Base-by-base conservation (phyloP, 1,140 invertebrate species). In the Drosophila athabasca region DNA sequence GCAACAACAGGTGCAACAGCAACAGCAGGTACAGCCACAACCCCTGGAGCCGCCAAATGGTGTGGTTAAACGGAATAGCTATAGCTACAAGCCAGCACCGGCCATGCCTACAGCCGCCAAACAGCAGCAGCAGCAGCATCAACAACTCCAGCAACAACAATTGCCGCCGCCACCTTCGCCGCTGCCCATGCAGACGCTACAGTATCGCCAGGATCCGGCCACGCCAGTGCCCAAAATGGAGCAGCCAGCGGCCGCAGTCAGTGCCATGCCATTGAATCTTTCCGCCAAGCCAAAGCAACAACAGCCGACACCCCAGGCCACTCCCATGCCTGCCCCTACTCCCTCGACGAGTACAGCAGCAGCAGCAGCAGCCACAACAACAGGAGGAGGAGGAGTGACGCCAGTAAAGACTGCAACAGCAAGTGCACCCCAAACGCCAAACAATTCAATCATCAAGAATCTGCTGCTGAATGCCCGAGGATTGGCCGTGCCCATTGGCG, bases 391-490 rank as follows among this genome's bases (percentile, higher is more conserved):
- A 13, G 35, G 11, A 39, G 11, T 11, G 4, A 13, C 3, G 13
- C 1, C 35, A 13, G 11, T 54, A 0, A 58, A 70, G 11, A 53
- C 46, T 8, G 41, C 41, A 0, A 15, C 66, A 13, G 26, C 65
- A 0, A 13, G 54, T 2, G 62, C 35, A 13, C 35, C 71, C 7
- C 71, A 85, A 39, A 39, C 35, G 35, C 51, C 80, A 0, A 95
- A 96, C 79, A 93, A 95, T 19, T 96, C 95, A 4, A 96, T 97
- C 48, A 97, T 97, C 57, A 97, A 97, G 90, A 96, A 97, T 90
- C 93, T 97, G 8, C 88, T 97, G 5, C 89, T 96, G 31, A 97
- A 96, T 92, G 94, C 94, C 52, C 93, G 94, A 48, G 91, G 81
- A 3, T 52, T 90, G 58, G 92, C 90, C 0, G 90, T 92, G 49